Conservation (phyloP, 1,140 invertebrate species). For the Trichoplusia ni region DNA sequence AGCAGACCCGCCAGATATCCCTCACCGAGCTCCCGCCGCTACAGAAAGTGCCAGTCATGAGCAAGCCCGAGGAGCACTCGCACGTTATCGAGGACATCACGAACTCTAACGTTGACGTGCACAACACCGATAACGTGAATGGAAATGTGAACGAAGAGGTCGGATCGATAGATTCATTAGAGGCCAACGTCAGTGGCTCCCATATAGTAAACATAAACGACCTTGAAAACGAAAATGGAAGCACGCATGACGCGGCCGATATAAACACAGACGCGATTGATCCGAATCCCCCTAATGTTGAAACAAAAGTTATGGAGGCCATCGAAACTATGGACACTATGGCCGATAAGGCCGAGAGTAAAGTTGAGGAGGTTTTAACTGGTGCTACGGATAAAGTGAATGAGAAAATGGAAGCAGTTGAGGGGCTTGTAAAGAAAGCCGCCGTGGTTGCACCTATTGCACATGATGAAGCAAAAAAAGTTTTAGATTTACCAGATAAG, state of each 20-base stretch:
- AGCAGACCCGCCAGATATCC: conserved; percentile 62
- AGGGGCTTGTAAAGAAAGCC: conserved; percentile 63
- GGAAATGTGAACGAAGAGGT: conserved; percentile 65
- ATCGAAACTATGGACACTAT: conserved; percentile 47
- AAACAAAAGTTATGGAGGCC: conserved; percentile 41
- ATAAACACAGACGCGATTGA: conserved; percentile 53
- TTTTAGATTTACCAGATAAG: conserved; percentile 62
- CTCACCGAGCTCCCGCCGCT: conserved; percentile 75
- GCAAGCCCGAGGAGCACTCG: conserved; percentile 47
- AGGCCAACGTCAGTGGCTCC: conserved; percentile 76
- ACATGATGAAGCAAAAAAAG: conserved; percentile 58
- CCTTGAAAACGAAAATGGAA: conserved; percentile 64
- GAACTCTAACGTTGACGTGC: conserved; percentile 57
- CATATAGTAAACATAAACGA: conserved; percentile 80
- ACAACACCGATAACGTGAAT: conserved; percentile 55
- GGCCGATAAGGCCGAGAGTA: conserved; percentile 43
- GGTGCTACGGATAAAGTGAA: conserved; percentile 50
- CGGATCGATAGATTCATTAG: conserved; percentile 72
- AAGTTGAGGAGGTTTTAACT: conserved; percentile 49
- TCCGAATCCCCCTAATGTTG: conserved; percentile 29
- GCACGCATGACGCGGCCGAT: conserved; percentile 59
- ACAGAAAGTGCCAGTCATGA: conserved; percentile 71
- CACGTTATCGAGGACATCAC: conserved; percentile 50
- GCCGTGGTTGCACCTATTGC: conserved; percentile 48
- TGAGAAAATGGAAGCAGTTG: conserved; percentile 58